Evolutionary conservation across 2,888 invertebrate genomes (phyloP).

Genomic region (Drosophila subsilvestris): DNA sequence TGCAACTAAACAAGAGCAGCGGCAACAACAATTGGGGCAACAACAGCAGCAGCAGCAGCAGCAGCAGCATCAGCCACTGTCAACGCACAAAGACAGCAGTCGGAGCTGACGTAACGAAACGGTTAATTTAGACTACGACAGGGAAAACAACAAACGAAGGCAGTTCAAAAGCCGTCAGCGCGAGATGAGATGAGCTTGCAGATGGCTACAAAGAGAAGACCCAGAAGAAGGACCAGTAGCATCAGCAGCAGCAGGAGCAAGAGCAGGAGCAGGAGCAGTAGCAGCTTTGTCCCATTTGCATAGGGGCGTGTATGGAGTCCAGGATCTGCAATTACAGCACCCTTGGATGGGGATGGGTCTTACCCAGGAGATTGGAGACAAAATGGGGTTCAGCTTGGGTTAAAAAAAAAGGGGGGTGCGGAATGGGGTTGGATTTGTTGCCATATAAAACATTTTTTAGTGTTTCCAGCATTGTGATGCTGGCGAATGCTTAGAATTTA

Average conservation of each 20-base stretch:
- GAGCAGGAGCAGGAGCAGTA: conserved; percentile 4
- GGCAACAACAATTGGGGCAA: neutral
- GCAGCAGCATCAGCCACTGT: conserved; percentile 48
- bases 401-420: neutral
- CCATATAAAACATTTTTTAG: conserved; percentile 73
- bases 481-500: conserved; percentile 77
- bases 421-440: conserved; percentile 33
- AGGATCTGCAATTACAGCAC: conserved; percentile 77
- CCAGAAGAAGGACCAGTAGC: conserved; percentile 20
- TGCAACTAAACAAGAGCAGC: conserved; percentile 72
- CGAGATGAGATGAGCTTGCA: conserved; percentile 48
- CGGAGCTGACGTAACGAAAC: conserved; percentile 76
- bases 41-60: conserved; percentile 14
- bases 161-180: conserved; percentile 79
- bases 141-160: conserved; percentile 65
- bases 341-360: neutral
- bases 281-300: conserved; percentile 61
- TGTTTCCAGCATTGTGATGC: conserved; percentile 55
- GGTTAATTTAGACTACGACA: conserved; percentile 78
- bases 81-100: conserved; percentile 70
- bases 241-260: neutral
- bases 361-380: conserved; percentile 22
- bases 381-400: conserved; percentile 1
- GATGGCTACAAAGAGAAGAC: conserved; percentile 47
- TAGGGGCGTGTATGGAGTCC: conserved; percentile 72